Percentiles rank a stretch among this genome's conserved stretches.
These are phyloP conservation scores for Heliconius hermathena DNA, from an alignment of 1,140 invertebrate genomes.

Conservation along the genomic window DNA sequence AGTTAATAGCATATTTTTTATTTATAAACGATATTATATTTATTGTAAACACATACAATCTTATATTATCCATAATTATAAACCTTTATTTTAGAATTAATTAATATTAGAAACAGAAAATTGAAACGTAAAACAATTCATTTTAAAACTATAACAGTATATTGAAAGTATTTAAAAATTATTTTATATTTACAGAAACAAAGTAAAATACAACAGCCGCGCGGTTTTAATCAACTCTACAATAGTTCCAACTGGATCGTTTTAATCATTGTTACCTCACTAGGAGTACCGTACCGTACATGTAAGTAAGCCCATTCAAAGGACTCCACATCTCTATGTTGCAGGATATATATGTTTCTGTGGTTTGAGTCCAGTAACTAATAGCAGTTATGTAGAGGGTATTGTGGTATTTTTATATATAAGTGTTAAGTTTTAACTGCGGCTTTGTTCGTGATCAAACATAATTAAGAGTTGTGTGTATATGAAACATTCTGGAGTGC, in stretches of 20 bases:
- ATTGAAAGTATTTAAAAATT: neutral
- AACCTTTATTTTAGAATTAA: neutral
- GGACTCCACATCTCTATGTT: neutral
- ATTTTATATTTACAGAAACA: neutral
- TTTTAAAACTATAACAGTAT: neutral
- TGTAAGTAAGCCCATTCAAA: neutral
- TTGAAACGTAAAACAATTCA: neutral
- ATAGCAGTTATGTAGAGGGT: neutral
- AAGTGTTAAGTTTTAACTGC: too few species aligned
- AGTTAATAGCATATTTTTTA: too few species aligned
- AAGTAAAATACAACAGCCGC: neutral
- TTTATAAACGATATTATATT: too few species aligned
- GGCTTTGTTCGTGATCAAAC: too few species aligned
- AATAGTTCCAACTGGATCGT: neutral
- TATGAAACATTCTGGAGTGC: too few species aligned
- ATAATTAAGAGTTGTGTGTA: too few species aligned
- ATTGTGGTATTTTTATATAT: neutral
- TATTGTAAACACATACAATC: too few species aligned
- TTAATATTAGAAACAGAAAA: neutral
- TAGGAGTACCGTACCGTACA: neutral
- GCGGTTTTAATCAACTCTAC: constrained; percentile 6
- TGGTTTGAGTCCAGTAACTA: neutral
- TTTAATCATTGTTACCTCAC: constrained; percentile 14
- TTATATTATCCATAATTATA: too few species aligned
- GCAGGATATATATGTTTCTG: neutral